Conservation (phyloP, 2,797 vertebrate genomes). For the Otolemur crassicaudatus region DNA sequence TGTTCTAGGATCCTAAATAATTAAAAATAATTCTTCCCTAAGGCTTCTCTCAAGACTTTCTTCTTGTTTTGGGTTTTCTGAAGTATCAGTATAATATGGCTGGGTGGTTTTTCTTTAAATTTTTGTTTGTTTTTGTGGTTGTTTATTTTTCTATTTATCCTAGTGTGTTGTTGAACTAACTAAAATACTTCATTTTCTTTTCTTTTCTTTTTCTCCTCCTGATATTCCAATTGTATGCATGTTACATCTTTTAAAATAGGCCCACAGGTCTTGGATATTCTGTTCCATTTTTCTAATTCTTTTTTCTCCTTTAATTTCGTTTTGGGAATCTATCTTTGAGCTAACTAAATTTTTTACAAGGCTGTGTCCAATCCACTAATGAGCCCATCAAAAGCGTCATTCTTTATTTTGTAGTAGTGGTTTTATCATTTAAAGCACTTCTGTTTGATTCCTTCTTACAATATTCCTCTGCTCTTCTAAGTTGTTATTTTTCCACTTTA, state of each 20-base stretch:
- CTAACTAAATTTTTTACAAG: neutral
- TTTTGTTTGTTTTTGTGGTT: neutral
- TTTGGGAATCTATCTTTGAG: neutral
- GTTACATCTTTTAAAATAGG: neutral
- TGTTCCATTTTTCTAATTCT: neutral
- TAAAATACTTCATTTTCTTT: neutral
- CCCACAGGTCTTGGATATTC: neutral
- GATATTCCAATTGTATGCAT: neutral
- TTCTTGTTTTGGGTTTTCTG: neutral
- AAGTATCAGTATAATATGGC: neutral
- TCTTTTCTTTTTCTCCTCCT: neutral
- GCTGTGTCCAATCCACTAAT: neutral
- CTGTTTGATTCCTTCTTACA: neutral
- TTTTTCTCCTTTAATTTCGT: neutral
- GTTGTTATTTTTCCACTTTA: neutral
- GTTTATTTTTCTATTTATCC: neutral
- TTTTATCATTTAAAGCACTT: conserved; percentile 1
- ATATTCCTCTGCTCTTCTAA: neutral
- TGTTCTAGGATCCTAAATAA: neutral
- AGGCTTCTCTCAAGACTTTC: neutral
- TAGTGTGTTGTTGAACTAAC: neutral
- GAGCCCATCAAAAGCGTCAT: neutral
- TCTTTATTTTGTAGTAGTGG: neutral
- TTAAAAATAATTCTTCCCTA: neutral
- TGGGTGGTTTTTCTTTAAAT: neutral